phyloP scores from a whole-genome alignment of 2,888 invertebrate genomes.

The Tenthredo amoena region DNA sequence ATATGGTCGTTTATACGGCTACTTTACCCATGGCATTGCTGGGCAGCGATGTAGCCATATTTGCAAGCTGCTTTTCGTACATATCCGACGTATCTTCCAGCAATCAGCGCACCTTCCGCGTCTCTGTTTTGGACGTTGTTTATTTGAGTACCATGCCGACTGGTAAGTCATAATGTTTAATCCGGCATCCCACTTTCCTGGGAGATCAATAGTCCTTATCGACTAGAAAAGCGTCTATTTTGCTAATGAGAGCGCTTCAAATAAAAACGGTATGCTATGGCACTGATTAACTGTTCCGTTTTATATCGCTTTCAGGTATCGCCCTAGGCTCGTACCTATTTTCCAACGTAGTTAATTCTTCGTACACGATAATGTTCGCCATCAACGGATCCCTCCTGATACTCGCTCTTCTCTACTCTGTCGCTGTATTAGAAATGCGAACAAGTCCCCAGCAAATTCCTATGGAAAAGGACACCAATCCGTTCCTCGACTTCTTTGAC shows the following conservation, averaged over 20 bases:
- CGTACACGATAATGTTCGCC: conserved; percentile 87
- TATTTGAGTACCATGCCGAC: conserved; percentile 91
- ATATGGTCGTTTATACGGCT: conserved; percentile 88
- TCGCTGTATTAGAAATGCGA: conserved; percentile 85
- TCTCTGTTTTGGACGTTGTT: conserved; percentile 90
- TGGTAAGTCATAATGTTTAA: conserved; percentile 77
- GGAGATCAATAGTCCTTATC: conserved; percentile 54
- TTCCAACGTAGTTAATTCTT: conserved; percentile 81
- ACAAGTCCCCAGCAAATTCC: conserved; percentile 84
- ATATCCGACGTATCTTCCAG: conserved; percentile 88
- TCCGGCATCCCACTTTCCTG: neutral
- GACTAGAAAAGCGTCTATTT: too few species aligned
- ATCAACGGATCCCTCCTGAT: conserved; percentile 84
- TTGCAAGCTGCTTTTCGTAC: conserved; percentile 89
- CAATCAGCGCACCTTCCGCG: conserved; percentile 86
- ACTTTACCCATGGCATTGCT: conserved; percentile 88
- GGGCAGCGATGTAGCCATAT: conserved; percentile 90
- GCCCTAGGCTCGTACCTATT: conserved; percentile 82
- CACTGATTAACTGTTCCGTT: neutral
- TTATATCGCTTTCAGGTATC: conserved; percentile 78
- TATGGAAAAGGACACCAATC: conserved; percentile 79
- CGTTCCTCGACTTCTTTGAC: conserved; percentile 87
- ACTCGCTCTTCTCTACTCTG: conserved; percentile 83
- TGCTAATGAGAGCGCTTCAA: too few species aligned
- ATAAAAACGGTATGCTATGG: neutral